These are phyloP conservation scores for Charadrius vociferus DNA, from an alignment of 2,113 vertebrate genomes.

Conservation along the genomic window DNA sequence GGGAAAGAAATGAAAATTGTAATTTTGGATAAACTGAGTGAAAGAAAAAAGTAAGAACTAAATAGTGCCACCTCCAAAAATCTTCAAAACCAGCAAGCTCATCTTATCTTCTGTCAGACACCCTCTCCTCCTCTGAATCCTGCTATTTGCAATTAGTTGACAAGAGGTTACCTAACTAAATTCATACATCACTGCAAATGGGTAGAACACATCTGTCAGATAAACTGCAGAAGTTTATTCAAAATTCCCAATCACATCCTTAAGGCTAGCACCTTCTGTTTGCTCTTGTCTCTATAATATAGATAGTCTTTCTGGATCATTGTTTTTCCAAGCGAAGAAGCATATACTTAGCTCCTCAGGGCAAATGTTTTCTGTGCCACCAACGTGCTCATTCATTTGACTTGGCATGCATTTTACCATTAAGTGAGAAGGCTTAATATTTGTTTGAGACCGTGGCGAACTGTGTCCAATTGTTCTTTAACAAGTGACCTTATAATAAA, in stretches of 20 bases:
- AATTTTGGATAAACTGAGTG: not conserved
- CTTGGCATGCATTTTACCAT: not conserved
- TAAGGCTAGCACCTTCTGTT: not conserved
- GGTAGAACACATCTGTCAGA: not conserved
- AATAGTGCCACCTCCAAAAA: not conserved
- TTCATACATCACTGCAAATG: not conserved
- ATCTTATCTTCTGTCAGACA: rapidly evolving
- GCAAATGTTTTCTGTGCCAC: conserved; percentile 20
- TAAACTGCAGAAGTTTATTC: not conserved
- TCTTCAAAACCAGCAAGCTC: not conserved
- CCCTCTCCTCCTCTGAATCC: not conserved
- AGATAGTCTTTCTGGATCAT: not conserved
- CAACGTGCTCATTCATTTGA: conserved; percentile 9
- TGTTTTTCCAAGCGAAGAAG: not conserved
- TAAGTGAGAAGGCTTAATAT: conserved; percentile 13
- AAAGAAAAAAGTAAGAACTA: not conserved
- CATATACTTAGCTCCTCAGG: not conserved
- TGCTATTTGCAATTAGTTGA: not conserved
- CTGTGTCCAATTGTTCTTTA: not conserved
- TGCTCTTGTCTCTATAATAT: not conserved
- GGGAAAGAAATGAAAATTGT: not conserved
- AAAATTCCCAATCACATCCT: not conserved
- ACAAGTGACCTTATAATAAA: conserved; percentile 9
- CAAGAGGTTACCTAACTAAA: not conserved
- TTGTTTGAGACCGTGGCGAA: not conserved